A percentile compares a stretch with the other conserved stretches of the same genome.
Conservation (phyloP, 2,888 invertebrate genomes). For the Drosophila neonasuta region DNA sequence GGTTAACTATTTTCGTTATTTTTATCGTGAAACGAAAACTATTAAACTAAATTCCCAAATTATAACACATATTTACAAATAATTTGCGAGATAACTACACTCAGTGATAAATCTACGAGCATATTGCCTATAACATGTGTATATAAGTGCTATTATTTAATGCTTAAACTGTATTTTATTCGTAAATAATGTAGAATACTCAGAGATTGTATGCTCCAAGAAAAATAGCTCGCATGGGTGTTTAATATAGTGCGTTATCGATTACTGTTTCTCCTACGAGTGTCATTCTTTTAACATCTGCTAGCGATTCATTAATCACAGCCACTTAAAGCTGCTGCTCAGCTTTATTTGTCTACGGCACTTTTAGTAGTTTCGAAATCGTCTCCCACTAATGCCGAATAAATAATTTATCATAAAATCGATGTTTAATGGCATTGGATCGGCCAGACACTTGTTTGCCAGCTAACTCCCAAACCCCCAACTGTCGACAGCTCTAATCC, state of each 20-base stretch:
- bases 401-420: conserved; percentile 74
- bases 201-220: background rate
- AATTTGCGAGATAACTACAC: background rate
- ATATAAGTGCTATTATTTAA: background rate
- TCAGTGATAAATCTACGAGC: background rate
- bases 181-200: conserved; percentile 2
- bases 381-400: conserved; percentile 28
- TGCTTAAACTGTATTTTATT: background rate
- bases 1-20: conserved; percentile 1
- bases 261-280: conserved; percentile 16
- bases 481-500: conserved; percentile 56
- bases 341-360: conserved; percentile 47
- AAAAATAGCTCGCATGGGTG: background rate
- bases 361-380: conserved; percentile 34
- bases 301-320: conserved; percentile 63
- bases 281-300: conserved; percentile 17
- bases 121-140: background rate
- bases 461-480: conserved; percentile 11
- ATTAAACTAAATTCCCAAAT: background rate
- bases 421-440: conserved; percentile 43
- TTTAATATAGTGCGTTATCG: conserved; percentile 24
- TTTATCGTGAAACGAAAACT: no score
- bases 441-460: conserved; percentile 35
- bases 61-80: background rate
- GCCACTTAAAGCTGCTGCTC: conserved; percentile 44